phyloP scores from a whole-genome alignment of 2,113 vertebrate species.

The Pica pica region DNA sequence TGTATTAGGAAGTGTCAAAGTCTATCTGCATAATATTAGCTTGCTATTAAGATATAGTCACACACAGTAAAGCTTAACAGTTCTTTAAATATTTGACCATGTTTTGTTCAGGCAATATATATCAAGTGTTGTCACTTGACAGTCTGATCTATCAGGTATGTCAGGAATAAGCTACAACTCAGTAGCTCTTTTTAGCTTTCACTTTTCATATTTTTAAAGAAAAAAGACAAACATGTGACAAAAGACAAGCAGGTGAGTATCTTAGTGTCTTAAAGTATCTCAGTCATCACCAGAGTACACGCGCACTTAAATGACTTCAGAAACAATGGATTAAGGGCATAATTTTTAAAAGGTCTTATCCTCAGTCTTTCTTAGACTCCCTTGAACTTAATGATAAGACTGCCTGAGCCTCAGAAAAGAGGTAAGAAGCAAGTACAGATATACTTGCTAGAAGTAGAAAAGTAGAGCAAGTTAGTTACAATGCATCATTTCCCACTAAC shows the following conservation, averaged over 20 bases:
- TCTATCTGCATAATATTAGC: neutral
- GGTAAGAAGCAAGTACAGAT: neutral
- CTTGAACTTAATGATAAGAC: neutral
- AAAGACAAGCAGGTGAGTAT: neutral
- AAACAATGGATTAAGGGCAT: neutral
- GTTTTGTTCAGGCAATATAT: neutral
- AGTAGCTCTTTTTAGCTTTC: neutral
- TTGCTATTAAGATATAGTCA: neutral
- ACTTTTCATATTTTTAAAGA: neutral
- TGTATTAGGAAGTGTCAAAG: neutral
- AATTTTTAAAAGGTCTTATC: neutral
- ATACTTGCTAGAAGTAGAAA: neutral
- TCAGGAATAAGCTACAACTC: neutral
- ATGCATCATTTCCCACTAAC: neutral
- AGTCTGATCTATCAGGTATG: neutral
- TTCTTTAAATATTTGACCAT: neutral
- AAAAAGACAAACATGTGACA: rapidly evolving
- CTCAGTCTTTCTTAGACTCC: neutral
- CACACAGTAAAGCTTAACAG: rapidly evolving
- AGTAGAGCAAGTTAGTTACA: neutral
- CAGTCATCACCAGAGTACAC: neutral
- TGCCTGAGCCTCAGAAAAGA: neutral
- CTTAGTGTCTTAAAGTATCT: neutral
- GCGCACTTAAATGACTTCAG: neutral
- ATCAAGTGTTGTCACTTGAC: neutral